Conservation (phyloP, 2,888 invertebrate genomes). For the Hydrotaea diabolus region DNA sequence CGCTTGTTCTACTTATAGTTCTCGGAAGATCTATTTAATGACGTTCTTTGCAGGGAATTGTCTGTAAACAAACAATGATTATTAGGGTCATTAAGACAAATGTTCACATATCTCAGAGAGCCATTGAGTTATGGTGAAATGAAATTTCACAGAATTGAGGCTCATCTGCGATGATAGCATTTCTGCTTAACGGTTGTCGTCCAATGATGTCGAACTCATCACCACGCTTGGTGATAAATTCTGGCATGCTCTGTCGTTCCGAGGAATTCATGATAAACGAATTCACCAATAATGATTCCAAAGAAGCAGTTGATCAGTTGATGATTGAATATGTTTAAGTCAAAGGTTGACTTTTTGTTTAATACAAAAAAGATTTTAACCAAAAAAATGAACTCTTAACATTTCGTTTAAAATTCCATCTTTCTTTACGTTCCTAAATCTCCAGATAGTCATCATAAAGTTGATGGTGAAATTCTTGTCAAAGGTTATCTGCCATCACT, state of each 20-base stretch:
- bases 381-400: neutral
- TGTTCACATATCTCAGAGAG: too few relatives aligned
- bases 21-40: neutral
- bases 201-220: neutral
- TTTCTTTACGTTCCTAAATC: neutral
- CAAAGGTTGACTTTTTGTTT: constrained; percentile 5
- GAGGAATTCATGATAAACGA: too few relatives aligned
- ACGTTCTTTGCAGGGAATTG: neutral
- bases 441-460: constrained; percentile 2
- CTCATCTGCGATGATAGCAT: constrained; percentile 4
- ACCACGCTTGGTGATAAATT: too few relatives aligned
- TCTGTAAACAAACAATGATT: constrained; percentile 8
- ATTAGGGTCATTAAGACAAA: constrained; percentile 8
- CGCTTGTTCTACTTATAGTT: neutral
- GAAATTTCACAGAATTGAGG: neutral
- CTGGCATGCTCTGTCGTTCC: too few relatives aligned
- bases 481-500: constrained; percentile 24
- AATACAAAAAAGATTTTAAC: too few relatives aligned
- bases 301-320: neutral
- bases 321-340: neutral
- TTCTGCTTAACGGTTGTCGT: neutral
- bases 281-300: too few relatives aligned
- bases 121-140: neutral
- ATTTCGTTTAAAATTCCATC: neutral
- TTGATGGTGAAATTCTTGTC: neutral